Conservation (phyloP, 1,140 invertebrate genomes). For the Zaprionus nigranus region DNA sequence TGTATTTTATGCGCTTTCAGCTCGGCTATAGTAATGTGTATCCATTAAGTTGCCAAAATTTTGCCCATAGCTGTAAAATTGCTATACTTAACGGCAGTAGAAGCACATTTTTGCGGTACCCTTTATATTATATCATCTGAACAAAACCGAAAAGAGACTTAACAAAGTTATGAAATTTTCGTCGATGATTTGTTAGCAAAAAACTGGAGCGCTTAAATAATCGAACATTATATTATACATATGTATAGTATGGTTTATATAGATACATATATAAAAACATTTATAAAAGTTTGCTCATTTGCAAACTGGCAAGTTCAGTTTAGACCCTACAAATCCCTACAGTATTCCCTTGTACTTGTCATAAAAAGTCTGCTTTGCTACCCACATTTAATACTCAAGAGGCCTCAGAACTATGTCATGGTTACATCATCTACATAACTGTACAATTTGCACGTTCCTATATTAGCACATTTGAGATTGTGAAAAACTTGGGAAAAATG, state of each 20-base stretch:
- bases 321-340: too few relatives aligned
- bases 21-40: not conserved
- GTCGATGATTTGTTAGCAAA: conserved; percentile 37
- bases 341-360: not conserved
- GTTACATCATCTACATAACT: conserved; percentile 47
- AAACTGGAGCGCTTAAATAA: conserved; percentile 45
- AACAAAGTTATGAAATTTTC: conserved; percentile 51
- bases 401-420: conserved; percentile 39
- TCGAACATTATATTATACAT: conserved; percentile 15
- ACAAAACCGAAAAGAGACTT: conserved; percentile 1
- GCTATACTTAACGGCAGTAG: conserved; percentile 29
- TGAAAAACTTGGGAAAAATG: conserved; percentile 42
- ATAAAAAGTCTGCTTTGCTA: not conserved
- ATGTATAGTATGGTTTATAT: too few relatives aligned
- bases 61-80: conserved; percentile 41
- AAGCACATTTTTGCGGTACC: conserved; percentile 33
- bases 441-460: conserved; percentile 58
- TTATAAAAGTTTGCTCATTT: too few relatives aligned
- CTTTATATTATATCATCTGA: conserved; percentile 33
- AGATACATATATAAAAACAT: not conserved
- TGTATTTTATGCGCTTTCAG: conserved; percentile 27
- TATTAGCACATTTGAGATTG: conserved; percentile 48
- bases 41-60: conserved; percentile 4
- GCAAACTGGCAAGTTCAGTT: too few relatives aligned
- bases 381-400: conserved; percentile 14